Evolutionary conservation across 2,888 invertebrate species (phyloP).

Genomic region (Rotaria socialis): DNA sequence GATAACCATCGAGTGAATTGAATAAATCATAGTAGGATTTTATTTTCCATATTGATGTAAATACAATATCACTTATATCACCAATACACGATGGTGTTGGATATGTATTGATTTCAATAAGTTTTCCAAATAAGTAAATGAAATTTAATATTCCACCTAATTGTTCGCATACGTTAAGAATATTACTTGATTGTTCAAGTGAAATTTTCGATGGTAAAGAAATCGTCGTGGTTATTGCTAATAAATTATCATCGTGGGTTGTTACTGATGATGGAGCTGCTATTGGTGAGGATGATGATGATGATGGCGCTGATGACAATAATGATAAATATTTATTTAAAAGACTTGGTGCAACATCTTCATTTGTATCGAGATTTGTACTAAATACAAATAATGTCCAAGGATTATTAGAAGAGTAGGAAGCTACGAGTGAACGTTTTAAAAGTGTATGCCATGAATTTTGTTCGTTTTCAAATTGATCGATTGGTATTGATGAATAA

Average conservation of each 20-base stretch:
- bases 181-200: conserved; percentile 6
- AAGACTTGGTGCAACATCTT: not conserved
- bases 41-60: conserved; percentile 31
- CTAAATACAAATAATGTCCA: conserved; percentile 34
- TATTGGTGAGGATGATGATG: not conserved
- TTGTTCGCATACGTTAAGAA: conserved; percentile 26
- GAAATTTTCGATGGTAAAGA: conserved; percentile 17
- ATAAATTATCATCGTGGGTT: not conserved
- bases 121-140: conserved; percentile 10
- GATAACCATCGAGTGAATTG: conserved; percentile 18
- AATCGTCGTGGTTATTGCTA: not conserved
- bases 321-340: not conserved
- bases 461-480: conserved; percentile 34
- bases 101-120: conserved; percentile 8
- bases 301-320: not conserved
- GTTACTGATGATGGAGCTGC: not conserved
- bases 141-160: conserved; percentile 34
- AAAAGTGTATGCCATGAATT: not conserved
- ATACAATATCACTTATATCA: conserved; percentile 24
- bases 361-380: not conserved
- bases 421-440: conserved; percentile 1
- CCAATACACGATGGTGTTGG: not conserved
- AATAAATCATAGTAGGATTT: conserved; percentile 33
- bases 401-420: conserved; percentile 8
- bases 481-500: not conserved